Percentiles rank a stretch among this genome's conserved stretches.
Conservation (phyloP, 2,888 invertebrate genomes). For the Rotaria macrura region DNA sequence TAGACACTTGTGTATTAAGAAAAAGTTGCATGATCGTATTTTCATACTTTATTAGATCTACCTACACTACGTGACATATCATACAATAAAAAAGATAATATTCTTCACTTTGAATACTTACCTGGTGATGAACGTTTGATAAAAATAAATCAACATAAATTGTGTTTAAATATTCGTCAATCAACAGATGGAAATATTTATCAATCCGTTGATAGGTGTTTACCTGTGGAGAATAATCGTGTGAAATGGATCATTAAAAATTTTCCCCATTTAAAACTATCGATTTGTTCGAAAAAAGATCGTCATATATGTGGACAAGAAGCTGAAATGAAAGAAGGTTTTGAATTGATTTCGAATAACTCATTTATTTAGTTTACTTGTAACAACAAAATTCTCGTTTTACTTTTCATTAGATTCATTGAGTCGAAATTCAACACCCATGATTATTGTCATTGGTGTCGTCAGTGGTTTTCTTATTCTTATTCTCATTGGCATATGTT, state of each 20-base stretch:
- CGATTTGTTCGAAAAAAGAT: neutral
- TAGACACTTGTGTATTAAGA: neutral
- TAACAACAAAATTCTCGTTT: neutral
- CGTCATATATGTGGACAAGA: neutral
- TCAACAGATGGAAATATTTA: neutral
- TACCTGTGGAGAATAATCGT: neutral
- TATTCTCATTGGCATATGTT: neutral
- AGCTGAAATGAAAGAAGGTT: slow-evolving; percentile 18
- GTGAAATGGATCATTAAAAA: neutral
- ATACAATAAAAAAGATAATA: neutral
- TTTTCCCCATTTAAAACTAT: neutral
- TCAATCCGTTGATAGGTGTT: neutral
- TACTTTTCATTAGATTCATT: neutral
- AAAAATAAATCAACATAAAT: neutral
- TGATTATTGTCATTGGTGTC: slow-evolving; percentile 10
- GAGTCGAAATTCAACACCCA: neutral
- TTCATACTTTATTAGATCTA: neutral
- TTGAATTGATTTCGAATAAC: neutral
- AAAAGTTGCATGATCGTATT: neutral
- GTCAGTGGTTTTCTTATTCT: neutral
- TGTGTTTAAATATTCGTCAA: slow-evolving; percentile 14
- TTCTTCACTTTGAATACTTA: slow-evolving; percentile 8
- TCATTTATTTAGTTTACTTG: neutral
- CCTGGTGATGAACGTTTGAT: neutral
- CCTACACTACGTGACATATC: neutral